Base-by-base conservation (phyloP, 2,113 vertebrate genomes). In the Petroica traversi region DNA sequence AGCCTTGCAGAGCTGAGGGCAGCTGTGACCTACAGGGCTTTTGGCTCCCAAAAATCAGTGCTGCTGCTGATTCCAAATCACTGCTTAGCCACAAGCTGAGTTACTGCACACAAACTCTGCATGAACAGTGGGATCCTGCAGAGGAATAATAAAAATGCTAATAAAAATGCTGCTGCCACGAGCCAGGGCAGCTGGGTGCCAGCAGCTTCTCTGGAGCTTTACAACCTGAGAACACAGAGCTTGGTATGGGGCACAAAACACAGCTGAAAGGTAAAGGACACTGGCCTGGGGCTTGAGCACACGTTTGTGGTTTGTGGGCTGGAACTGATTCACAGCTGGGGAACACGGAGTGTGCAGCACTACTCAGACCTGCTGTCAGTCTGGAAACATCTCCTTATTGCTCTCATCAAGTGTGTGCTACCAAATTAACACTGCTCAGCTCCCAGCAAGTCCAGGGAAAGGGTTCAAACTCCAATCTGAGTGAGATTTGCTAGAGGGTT, bases 201-300 rank as follows among this genome's bases (percentile, higher is more conserved):
- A 69, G 6, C 34, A 75, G 20, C 34, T 78, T 43, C 67, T 45
- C 62, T 34, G 33, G 49, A 69, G 54, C 46, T 24, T 34, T 25
- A 8, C 22, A 78, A 14, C 19, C n/a, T 0, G 2, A 73, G 83
- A 64, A 26, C 0, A 0, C 3, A 22, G 34, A 85, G 58, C 29
- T 45, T 49, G 24, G 31, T 8, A 3, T 2, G 36, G 79, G 54
- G 38, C 22, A 28, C 17, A 55, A 63, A 82, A 36, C 17, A 41
- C 8, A 4, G 31, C 72, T 79, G 67, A 12, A 82, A 82, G 40
- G 20, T 8, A 17, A 46, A 28, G 41, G 48, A 52, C 25, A 2
- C 7, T 43, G 33, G 11, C 8, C 34, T 23, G 24, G 36, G 54
- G 28, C 54, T 61, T 15, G 31, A 20, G 31, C n/a, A 13, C 19